Percentiles rank a stretch among this genome's conserved stretches.
Conservation (phyloP, 2,113 vertebrate species). For the Oenanthe melanoleuca region DNA sequence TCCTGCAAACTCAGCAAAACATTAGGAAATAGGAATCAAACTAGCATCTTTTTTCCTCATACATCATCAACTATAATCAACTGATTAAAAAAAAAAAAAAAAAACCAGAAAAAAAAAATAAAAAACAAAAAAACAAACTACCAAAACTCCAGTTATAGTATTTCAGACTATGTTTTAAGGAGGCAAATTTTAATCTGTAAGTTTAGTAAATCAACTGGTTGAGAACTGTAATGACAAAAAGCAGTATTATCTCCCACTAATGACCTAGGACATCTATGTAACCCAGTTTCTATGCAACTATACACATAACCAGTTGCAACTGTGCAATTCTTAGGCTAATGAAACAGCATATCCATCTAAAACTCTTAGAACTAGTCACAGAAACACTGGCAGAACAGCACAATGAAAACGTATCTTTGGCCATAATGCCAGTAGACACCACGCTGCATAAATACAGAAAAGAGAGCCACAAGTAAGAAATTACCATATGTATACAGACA, state of each 20-base stretch:
- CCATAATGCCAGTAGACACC: constrained; percentile 13
- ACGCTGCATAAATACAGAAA: background rate
- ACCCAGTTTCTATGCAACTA: background rate
- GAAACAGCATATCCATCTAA: background rate
- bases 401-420: background rate
- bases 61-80: background rate
- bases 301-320: background rate
- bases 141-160: background rate
- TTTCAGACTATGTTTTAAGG: background rate
- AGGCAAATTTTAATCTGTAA: background rate
- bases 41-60: background rate
- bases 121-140: too few relatives aligned
- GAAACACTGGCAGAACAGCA: background rate
- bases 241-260: background rate
- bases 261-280: background rate
- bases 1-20: background rate
- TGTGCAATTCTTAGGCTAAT: background rate
- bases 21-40: background rate
- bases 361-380: background rate
- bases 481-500: constrained; percentile 65
- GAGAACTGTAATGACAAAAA: background rate
- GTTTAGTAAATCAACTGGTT: background rate
- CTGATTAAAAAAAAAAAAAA: background rate
- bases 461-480: constrained; percentile 41
- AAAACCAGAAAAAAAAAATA: too few relatives aligned